Base-by-base conservation (phyloP, 2,797 vertebrate species). In the Champsocephalus esox region DNA sequence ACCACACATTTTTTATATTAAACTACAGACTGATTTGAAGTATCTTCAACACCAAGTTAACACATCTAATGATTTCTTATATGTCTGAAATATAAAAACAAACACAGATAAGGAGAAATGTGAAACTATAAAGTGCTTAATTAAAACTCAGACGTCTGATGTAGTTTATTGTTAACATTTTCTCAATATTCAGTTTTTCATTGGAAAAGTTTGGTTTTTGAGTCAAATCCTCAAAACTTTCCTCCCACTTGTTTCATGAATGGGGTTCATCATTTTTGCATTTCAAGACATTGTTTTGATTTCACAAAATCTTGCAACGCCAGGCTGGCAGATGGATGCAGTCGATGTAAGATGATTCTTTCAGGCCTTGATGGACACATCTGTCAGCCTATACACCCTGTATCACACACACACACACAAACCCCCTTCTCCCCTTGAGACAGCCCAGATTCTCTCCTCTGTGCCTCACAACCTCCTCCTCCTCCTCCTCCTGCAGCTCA, bases 281-380 rank as follows among this genome's bases (percentile, higher is more conserved):
- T 74, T 69, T 52, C 0, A 43, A 41, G 38, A 56, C 73, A 79
- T 45, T 72, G 66, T 60, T 81, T 41, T 49, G 51, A 65, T 72
- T 75, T 17, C 14, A 64, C 14, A 43, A 66, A 70, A 44, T 73
- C 34, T 70, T 68, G 62, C 43, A 13, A 28, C 50, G n/a, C 13
- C 52, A 5, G 19, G 57, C 62, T 81, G 75, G 66, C 89, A 92
- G 90, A 92, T 92, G 90, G 87, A 90, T 83, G 78, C 60, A 21
- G 9, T 72, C 75, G 43, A 84, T 83, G 87, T 88, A 87, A 89
- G 81, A 82, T 86, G 89, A 89, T 88, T 88, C 85, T 89, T 73
- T 88, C 67, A 81, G 75, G 69, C 73, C 32, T 70, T 85, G 88
- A 87, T 78, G 72, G 87, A 81, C 83, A 86, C 88, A 90, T 91